Percentiles rank a stretch among this genome's conserved stretches.
Evolutionary conservation across 2,888 invertebrate species (phyloP).

Genomic region (Reticulitermes lucifugus): DNA sequence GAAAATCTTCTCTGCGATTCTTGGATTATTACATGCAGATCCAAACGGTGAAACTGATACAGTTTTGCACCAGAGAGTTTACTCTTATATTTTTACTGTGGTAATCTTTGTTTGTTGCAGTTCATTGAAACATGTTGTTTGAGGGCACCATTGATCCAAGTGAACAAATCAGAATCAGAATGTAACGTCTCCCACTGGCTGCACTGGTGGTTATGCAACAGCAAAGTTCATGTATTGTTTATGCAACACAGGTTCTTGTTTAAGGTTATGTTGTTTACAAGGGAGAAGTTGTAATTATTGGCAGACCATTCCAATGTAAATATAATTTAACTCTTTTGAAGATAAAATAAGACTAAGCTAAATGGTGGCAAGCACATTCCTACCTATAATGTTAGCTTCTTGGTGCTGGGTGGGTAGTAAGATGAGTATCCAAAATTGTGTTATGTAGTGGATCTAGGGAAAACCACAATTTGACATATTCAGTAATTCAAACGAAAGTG

Average conservation of each 20-base stretch:
- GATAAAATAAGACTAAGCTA: conserved; percentile 41
- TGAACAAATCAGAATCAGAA: not conserved
- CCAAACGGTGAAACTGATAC: too few species aligned
- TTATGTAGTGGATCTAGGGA: not conserved
- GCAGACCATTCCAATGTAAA: not conserved
- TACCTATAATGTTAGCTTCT: conserved; percentile 25
- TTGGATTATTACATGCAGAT: too few species aligned
- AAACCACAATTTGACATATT: not conserved
- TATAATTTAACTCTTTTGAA: conserved; percentile 12
- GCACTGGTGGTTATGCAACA: not conserved
- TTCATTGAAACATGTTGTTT: not conserved
- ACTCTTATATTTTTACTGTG: too few species aligned
- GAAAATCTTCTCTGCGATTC: too few species aligned
- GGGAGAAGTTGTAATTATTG: not conserved
- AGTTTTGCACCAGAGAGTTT: too few species aligned
- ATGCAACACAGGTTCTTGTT: not conserved
- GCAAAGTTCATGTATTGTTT: not conserved
- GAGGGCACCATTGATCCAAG: conserved; percentile 1
- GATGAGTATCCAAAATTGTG: too few species aligned
- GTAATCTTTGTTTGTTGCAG: not conserved
- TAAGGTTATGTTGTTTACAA: not conserved
- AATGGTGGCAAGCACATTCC: conserved; percentile 25
- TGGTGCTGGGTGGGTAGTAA: not conserved
- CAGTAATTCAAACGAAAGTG: conserved; percentile 24
- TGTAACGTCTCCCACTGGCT: not conserved